A percentile compares a stretch with the other conserved stretches of the same genome.
Evolutionary conservation across 2,113 vertebrate genomes (phyloP).

Genomic region (Orcinus orca): DNA sequence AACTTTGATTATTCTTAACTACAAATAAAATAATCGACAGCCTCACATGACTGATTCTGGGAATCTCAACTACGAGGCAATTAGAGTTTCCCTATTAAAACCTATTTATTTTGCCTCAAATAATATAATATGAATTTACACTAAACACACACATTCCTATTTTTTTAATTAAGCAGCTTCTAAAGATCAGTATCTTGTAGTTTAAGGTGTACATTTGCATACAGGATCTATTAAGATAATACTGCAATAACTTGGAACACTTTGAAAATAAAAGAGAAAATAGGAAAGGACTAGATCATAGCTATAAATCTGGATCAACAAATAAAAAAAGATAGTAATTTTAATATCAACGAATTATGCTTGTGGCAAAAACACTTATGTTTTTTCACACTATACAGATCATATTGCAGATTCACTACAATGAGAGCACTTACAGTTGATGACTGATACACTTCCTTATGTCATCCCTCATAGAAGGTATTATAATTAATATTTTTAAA

Average conservation of each 20-base stretch:
- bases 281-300: not conserved
- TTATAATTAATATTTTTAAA: not conserved
- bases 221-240: not conserved
- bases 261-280: not conserved
- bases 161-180: constrained; percentile 3
- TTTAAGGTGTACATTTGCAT: not conserved
- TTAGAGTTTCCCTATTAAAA: not conserved
- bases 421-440: not conserved
- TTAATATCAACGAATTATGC: not conserved
- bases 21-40: not conserved
- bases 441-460: not conserved
- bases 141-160: not conserved
- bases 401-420: not conserved
- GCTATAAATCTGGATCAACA: not conserved
- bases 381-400: not conserved
- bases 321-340: not conserved
- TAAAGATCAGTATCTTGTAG: not conserved
- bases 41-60: not conserved
- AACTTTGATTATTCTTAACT: constrained; percentile 16
- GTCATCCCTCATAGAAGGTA: constrained; percentile 5
- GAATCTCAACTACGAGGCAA: not conserved
- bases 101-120: constrained; percentile 8
- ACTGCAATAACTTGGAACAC: not conserved
- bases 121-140: not conserved
- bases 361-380: not conserved